Base-by-base conservation (phyloP, 2,113 vertebrate genomes). In the Cairina moschata region DNA sequence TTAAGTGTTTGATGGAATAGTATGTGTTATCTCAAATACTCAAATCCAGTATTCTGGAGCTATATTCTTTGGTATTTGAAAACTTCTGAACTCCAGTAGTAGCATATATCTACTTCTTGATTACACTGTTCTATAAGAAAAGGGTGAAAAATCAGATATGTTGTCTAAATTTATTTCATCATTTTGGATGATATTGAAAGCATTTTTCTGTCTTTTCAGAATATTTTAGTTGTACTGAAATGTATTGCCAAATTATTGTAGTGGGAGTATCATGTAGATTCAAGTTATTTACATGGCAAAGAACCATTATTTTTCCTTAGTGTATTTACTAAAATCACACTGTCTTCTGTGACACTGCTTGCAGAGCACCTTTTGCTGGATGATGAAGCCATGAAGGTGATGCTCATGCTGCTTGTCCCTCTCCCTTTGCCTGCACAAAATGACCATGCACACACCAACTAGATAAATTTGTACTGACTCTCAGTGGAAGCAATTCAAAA, bases 391-490 rank as follows among this genome's bases (percentile, higher is more conserved):
- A 48, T 48, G 46, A 22, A 21, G 46, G 10, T 48, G 46, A 48
- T 48, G 46, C 21, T 86, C 54, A 16, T 25, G 13, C 21, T 59
- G 25, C 13, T 73, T 44, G 58, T 56, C 65, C 5, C 42, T 38
- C 13, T 16, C 26, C 7, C n/a, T 44, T 52, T 58, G 17, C 54
- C 32, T 17, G 12, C 13, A 31, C 42, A 26, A 60, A 65, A 29
- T 12, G 26, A 40, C 46, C 18, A 1, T 0, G 1, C 11, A 8
- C 12, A 13, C 28, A 52, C 14, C 4, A 1, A 25, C 22, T 23
- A 31, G 32, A 6, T 11, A 68, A 25, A 23, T 60, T 75, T 85
- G 20, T 22, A n/a, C 48, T 82, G 46, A 36, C 32, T 68, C 28
- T 86, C 52, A 4, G 2, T 42, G 32, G 18, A 71, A 91, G 11